A percentile compares a stretch with the other conserved stretches of the same genome.
Conservation (phyloP, 2,797 vertebrate species). For the Sebastes flavidus region DNA sequence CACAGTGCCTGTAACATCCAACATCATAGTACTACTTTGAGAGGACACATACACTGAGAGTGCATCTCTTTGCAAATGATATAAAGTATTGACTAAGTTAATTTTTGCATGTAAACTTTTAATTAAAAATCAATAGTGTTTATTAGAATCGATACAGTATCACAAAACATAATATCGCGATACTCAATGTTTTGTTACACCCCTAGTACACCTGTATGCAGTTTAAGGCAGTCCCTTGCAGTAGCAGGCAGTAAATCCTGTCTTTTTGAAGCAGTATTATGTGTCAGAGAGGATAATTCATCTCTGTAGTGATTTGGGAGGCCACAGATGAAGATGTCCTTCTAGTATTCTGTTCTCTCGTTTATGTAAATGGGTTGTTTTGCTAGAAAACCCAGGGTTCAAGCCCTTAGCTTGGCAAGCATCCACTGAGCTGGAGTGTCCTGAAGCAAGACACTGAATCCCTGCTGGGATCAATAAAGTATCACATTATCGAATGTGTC, state of each 20-base stretch:
- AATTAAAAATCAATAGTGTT: background rate
- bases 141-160: background rate
- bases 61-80: too few species aligned
- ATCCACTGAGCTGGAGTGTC: slow-evolving; percentile 21
- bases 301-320: background rate
- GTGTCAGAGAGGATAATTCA: background rate
- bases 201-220: background rate
- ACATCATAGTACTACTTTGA: too few species aligned
- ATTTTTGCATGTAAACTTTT: too few species aligned
- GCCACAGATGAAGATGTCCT: background rate
- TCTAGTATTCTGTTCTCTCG: background rate
- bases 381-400: slow-evolving; percentile 1
- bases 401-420: slow-evolving; percentile 13
- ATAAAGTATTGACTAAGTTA: too few species aligned
- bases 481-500: slow-evolving; percentile 35
- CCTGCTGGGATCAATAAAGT: slow-evolving; percentile 56
- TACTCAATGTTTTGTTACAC: too few species aligned
- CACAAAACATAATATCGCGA: too few species aligned
- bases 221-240: background rate
- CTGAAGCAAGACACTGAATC: slow-evolving; percentile 25
- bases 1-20: too few species aligned
- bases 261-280: background rate
- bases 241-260: background rate
- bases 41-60: too few species aligned
- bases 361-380: slow-evolving; percentile 4